These are phyloP conservation scores for Adrianichthys oophorus DNA, from an alignment of 2,797 vertebrate genomes.

Conservation along the genomic window DNA sequence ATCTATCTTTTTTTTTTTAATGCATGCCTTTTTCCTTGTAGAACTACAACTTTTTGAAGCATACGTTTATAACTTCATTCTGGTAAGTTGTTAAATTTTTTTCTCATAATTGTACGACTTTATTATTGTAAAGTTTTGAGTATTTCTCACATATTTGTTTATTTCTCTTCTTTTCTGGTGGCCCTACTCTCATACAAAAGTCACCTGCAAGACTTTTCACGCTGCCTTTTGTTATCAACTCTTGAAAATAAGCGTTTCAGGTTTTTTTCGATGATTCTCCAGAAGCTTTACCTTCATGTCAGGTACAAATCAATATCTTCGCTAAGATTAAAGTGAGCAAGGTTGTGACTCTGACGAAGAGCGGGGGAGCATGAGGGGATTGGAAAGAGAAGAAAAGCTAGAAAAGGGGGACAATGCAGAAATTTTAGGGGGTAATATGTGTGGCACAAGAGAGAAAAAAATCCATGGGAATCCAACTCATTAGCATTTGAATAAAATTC, in stretches of 20 bases:
- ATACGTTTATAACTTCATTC: no score
- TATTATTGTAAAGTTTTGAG: no score
- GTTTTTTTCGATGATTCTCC: constrained; percentile 3
- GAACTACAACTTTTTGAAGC: no score
- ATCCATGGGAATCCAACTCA: constrained; percentile 63
- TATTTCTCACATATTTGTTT: neutral
- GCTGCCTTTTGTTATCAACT: constrained; percentile 8
- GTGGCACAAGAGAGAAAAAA: constrained; percentile 50
- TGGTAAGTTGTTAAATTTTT: no score
- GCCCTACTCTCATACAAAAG: neutral
- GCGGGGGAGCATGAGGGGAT: constrained; percentile 30
- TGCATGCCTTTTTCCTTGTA: no score
- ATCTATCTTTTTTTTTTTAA: no score
- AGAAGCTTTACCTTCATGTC: neutral
- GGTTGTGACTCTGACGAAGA: constrained; percentile 29
- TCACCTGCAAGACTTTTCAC: constrained; percentile 2
- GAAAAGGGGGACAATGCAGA: constrained; percentile 2
- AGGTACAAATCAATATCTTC: constrained; percentile 19
- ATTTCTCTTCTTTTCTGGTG: no score
- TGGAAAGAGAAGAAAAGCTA: constrained; percentile 18
- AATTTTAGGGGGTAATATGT: constrained; percentile 43
- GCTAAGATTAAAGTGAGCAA: constrained; percentile 19
- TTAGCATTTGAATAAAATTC: constrained; percentile 78
- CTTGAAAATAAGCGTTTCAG: constrained; percentile 9
- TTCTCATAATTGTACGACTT: no score